These are phyloP conservation scores for Zosterops japonicus DNA, from an alignment of 2,113 vertebrate species.

Conservation along the genomic window DNA sequence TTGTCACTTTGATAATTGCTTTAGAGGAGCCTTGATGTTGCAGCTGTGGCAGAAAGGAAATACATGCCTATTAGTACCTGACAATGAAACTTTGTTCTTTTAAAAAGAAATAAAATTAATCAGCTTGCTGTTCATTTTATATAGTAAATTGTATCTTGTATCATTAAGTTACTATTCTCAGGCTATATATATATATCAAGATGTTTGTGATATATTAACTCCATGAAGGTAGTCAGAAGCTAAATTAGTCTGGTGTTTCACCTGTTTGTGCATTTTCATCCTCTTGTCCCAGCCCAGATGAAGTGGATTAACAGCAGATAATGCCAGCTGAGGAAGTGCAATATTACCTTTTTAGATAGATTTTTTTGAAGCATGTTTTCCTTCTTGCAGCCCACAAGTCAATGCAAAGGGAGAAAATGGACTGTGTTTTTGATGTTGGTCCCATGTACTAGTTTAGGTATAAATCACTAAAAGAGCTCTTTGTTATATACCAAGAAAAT, in stretches of 20 bases:
- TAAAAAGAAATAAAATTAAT: neutral
- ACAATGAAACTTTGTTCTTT: neutral
- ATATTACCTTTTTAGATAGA: neutral
- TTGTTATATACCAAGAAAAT: neutral
- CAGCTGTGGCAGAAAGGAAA: neutral
- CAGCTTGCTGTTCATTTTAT: neutral
- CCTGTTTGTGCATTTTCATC: neutral
- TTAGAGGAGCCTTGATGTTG: neutral
- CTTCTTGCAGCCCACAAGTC: neutral
- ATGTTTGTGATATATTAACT: neutral
- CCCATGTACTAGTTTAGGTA: neutral
- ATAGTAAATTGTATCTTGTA: neutral
- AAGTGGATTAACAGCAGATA: neutral
- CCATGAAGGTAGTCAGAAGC: neutral
- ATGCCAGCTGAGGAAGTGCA: neutral
- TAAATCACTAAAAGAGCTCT: neutral
- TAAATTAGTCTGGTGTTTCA: neutral
- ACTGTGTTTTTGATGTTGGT: neutral
- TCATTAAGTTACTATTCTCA: neutral
- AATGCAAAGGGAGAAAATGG: neutral
- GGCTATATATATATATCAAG: neutral
- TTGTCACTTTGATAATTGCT: slow-evolving; percentile 16
- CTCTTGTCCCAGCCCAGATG: neutral
- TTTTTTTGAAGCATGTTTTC: neutral
- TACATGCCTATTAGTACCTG: neutral